Conservation (phyloP, 2,113 vertebrate species). For the Trichechus manatus region DNA sequence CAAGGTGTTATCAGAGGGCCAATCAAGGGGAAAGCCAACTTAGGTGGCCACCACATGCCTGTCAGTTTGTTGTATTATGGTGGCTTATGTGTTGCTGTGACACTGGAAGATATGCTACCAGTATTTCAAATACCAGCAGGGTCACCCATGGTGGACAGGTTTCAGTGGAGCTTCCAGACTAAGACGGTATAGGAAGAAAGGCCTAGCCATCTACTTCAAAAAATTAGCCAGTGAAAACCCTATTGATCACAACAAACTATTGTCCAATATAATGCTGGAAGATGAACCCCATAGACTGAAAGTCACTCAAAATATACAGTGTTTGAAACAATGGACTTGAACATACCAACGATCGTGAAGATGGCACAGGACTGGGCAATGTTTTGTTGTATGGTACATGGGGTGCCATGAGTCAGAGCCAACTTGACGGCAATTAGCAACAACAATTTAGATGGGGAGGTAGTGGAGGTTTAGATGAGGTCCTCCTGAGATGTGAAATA, state of each 20-base stretch:
- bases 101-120: not conserved
- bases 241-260: not conserved
- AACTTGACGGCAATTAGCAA: no score
- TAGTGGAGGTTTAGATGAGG: not conserved
- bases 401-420: no score
- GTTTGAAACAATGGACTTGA: no score
- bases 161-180: not conserved
- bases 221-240: not conserved
- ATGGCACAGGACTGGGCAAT: no score
- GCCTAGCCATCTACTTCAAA: not conserved
- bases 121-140: not conserved
- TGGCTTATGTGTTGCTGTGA: not conserved
- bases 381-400: no score
- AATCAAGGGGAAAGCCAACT: not conserved
- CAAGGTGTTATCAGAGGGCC: not conserved
- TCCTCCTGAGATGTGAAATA: not conserved
- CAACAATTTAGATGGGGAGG: not conserved
- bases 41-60: not conserved
- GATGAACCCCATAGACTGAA: no score
- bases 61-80: not conserved
- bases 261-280: not conserved
- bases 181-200: not conserved
- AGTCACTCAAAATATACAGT: no score
- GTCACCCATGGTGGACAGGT: not conserved
- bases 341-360: no score